These are phyloP conservation scores for Kryptolebias marmoratus DNA, from an alignment of 2,113 vertebrate species.

Conservation along the genomic window DNA sequence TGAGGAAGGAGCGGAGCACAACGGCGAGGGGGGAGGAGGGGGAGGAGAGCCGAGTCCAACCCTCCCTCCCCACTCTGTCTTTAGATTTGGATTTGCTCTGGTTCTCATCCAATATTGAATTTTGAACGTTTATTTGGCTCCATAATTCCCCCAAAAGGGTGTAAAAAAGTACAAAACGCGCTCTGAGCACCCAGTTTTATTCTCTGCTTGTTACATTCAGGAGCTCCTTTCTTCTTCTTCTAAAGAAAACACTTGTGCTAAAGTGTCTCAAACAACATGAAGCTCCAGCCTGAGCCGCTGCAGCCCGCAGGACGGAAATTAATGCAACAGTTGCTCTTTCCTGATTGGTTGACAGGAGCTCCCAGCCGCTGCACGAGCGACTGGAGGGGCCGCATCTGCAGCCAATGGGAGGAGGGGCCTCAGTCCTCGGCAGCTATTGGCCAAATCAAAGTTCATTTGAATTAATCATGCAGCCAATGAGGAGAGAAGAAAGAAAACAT, in stretches of 20 bases:
- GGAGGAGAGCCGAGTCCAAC: slow-evolving; percentile 21
- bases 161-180: neutral
- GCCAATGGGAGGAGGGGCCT: slow-evolving; percentile 43
- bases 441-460: slow-evolving; percentile 8
- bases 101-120: neutral
- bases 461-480: slow-evolving; percentile 22
- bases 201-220: neutral
- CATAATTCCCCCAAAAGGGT: neutral
- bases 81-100: neutral
- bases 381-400: slow-evolving; percentile 7
- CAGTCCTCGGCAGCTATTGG: slow-evolving; percentile 9
- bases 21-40: slow-evolving; percentile 2
- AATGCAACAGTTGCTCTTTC: slow-evolving; percentile 69
- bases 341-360: slow-evolving; percentile 53
- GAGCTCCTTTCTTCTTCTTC: no score
- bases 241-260: no score
- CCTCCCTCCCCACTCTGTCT: slow-evolving; percentile 20
- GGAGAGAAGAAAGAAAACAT: neutral
- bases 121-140: neutral
- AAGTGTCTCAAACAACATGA: no score
- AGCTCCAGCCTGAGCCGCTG: neutral
- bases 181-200: neutral
- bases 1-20: slow-evolving; percentile 54
- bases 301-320: slow-evolving; percentile 8
- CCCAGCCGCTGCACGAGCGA: slow-evolving; percentile 25